Percentiles rank a stretch among this genome's conserved stretches.
Evolutionary conservation across 2,797 vertebrate genomes (phyloP).

Genomic region (Halcyon leucocephala): DNA sequence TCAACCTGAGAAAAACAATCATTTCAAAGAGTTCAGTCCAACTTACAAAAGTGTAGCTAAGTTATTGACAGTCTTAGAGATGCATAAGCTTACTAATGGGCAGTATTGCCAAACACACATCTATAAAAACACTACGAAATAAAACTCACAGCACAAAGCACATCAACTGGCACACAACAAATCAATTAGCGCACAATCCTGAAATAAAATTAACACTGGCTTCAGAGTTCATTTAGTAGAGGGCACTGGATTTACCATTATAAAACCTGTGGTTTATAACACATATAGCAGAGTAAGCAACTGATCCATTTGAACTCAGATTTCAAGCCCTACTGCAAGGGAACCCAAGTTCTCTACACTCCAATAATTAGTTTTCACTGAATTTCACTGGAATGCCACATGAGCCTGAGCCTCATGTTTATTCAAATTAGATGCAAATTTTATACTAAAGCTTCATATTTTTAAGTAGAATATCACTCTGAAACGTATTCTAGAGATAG

Average conservation of each 20-base stretch:
- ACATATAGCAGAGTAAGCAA: background rate
- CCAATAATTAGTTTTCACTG: background rate
- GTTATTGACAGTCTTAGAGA: background rate
- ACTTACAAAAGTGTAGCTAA: background rate
- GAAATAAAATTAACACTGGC: conserved; percentile 4
- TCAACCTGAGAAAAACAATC: background rate
- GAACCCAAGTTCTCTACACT: background rate
- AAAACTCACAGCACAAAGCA: background rate
- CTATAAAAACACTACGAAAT: background rate
- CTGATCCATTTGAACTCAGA: background rate
- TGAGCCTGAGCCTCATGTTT: background rate
- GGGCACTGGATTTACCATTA: background rate
- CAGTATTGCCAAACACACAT: background rate
- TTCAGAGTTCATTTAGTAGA: background rate
- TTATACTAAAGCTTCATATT: background rate
- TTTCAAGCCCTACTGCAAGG: background rate
- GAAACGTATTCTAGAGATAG: background rate
- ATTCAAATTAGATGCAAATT: background rate
- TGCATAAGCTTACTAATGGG: background rate
- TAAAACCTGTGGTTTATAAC: background rate
- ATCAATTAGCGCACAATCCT: background rate
- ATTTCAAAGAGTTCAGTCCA: background rate
- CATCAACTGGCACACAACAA: background rate
- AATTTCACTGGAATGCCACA: background rate
- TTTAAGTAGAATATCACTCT: background rate